Evolutionary conservation across 2,888 invertebrate genomes (phyloP).

Genomic region (Cheilosia soror): DNA sequence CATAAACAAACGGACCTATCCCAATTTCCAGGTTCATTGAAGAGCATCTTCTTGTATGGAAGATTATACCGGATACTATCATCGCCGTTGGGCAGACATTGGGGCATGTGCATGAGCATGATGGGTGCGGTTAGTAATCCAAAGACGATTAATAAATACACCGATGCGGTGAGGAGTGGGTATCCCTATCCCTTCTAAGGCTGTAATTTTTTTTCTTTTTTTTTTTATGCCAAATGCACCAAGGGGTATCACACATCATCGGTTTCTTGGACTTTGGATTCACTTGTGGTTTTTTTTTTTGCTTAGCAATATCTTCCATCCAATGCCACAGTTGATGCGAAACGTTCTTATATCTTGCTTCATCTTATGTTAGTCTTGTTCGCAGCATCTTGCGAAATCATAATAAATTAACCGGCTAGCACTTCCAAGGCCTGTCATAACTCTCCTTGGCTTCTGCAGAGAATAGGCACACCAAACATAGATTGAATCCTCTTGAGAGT

Average conservation of each 20-base stretch:
- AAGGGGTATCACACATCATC: slow-evolving; percentile 57
- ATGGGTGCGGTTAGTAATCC: slow-evolving; percentile 48
- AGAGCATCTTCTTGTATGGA: slow-evolving; percentile 19
- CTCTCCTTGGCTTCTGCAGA: slow-evolving; percentile 22
- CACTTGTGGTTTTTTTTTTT: slow-evolving; percentile 24
- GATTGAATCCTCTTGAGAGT: slow-evolving; percentile 33
- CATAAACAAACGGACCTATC: slow-evolving; percentile 67
- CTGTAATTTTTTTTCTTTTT: not conserved
- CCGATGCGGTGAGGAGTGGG: not conserved
- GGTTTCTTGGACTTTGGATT: slow-evolving; percentile 62
- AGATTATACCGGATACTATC: slow-evolving; percentile 56
- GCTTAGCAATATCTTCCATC: slow-evolving; percentile 3
- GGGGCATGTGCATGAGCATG: not conserved
- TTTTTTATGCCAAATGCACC: slow-evolving; percentile 44
- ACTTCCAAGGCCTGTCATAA: slow-evolving; percentile 63
- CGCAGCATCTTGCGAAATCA: slow-evolving; percentile 58
- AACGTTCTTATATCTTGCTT: slow-evolving; percentile 50
- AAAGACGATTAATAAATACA: slow-evolving; percentile 42
- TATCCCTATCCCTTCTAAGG: slow-evolving; percentile 2
- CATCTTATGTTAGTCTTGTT: slow-evolving; percentile 47
- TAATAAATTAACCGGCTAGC: slow-evolving; percentile 52
- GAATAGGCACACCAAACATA: slow-evolving; percentile 24
- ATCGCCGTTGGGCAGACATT: slow-evolving; percentile 40
- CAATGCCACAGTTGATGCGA: slow-evolving; percentile 54
- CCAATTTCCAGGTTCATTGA: slow-evolving; percentile 73